phyloP scores from a whole-genome alignment of 2,888 invertebrate species.

The Orchesellides sinensis region DNA sequence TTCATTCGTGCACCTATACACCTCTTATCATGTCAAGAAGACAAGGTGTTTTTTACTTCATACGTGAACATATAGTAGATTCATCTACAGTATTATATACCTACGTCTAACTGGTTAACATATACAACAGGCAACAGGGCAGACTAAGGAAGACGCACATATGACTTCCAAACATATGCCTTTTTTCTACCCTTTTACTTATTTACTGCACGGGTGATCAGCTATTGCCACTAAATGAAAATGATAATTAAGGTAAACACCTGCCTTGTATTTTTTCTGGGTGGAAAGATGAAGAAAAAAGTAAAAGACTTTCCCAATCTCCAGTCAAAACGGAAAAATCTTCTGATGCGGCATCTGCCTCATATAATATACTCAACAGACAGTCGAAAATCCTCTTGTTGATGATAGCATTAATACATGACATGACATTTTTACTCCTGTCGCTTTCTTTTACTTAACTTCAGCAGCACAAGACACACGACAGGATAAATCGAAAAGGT shows the following conservation, averaged over 20 bases:
- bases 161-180: too few species aligned
- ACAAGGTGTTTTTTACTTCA: too few species aligned
- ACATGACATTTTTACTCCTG: conserved; percentile 44
- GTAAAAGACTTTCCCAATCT: background rate
- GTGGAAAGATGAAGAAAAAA: conserved; percentile 22
- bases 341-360: conserved; percentile 41
- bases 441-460: background rate
- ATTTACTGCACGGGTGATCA: conserved; percentile 38
- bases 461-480: background rate
- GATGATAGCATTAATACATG: conserved; percentile 49
- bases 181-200: conserved; percentile 6
- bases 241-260: conserved; percentile 61
- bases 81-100: too few species aligned
- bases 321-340: background rate
- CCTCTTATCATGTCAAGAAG: conserved; percentile 9
- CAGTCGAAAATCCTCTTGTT: background rate
- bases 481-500: background rate
- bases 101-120: too few species aligned
- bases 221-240: conserved; percentile 41
- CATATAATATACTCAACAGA: too few species aligned
- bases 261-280: conserved; percentile 56
- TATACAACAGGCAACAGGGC: conserved; percentile 20
- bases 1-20: conserved; percentile 29
- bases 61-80: too few species aligned
- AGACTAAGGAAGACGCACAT: background rate